Base-by-base conservation (phyloP, 2,888 invertebrate genomes). In the Amiota mariae region DNA sequence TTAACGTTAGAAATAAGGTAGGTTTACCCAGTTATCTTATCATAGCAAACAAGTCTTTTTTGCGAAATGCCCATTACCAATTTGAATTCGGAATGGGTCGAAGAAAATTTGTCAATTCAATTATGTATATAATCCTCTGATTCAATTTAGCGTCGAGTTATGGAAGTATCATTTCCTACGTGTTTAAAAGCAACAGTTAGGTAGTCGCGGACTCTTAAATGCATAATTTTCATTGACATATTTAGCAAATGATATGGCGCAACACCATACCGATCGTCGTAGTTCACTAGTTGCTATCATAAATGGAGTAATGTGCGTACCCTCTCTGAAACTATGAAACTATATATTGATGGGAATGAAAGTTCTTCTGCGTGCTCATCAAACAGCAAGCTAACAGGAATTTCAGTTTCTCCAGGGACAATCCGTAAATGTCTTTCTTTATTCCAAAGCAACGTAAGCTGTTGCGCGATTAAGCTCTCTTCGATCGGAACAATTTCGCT, bases 31-130 rank as follows among this genome's bases (percentile, higher is more conserved):
- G 24, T 24, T 24, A 3, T 24, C 24, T 24, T 24, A 24, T 24
- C 1, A 89, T 89, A 88, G n/a, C n/a, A 73, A 89, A 89, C 64
- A 89, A 77, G 79, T 89, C 88, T 80, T 80, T 84, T 84, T 89
- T 89, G 1, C 87, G 73, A 70, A 81, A 74, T 48, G 81, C 56
- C 89, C 90, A 89, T 81, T 82, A 90, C 81, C 79, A 82, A 72
- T 81, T 76, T 66, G 13, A 89, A 79, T 73, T 89, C 83, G 57
- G 78, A 76, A 82, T 88, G 85, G 36, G 87, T 73, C 76, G 85
- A 85, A 73, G 76, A 75, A 75, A 87, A 77, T 15, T n/a, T 71
- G 18, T 71, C 73, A 18, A 73, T 71, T 15, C 73, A 71, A 18
- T 71, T 64, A 56, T 73, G 51, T 47, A 64, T 71, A 47, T 73